These are phyloP conservation scores for Balaeniceps rex DNA, from an alignment of 2,113 vertebrate species.

Conservation along the genomic window DNA sequence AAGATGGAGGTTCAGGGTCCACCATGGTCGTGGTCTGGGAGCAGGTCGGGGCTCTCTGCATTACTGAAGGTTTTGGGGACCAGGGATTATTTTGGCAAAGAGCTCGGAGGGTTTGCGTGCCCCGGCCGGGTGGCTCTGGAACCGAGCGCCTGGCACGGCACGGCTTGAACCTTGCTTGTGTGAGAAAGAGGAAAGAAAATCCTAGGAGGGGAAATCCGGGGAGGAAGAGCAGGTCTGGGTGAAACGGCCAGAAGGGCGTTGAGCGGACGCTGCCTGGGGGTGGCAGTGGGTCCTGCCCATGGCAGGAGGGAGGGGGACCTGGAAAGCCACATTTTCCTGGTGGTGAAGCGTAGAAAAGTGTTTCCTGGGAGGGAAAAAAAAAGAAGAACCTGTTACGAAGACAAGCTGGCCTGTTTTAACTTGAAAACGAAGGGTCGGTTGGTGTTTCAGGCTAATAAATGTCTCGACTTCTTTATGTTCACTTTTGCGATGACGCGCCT, in stretches of 20 bases:
- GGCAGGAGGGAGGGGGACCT: background rate
- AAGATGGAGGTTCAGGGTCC: background rate
- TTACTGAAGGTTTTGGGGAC: background rate
- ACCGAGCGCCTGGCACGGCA: background rate
- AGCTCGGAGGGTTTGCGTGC: background rate
- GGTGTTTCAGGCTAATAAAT: background rate
- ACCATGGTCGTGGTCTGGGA: background rate
- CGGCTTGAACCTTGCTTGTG: background rate
- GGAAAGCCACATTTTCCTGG: background rate
- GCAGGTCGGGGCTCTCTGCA: background rate
- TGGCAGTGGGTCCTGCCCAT: background rate
- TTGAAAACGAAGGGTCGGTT: rapidly evolving
- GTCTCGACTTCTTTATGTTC: background rate
- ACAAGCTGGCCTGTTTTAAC: background rate
- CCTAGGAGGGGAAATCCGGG: background rate
- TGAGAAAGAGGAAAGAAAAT: background rate
- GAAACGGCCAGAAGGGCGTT: background rate
- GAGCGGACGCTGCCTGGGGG: background rate
- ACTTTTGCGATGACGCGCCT: rapidly evolving
- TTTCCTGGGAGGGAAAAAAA: background rate
- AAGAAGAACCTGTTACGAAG: background rate
- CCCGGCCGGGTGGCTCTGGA: background rate
- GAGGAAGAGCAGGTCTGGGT: background rate
- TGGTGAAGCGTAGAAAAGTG: background rate
- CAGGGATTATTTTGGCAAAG: background rate